Conservation (phyloP, 2,797 vertebrate species). For the Hypotaenidia okinawae region DNA sequence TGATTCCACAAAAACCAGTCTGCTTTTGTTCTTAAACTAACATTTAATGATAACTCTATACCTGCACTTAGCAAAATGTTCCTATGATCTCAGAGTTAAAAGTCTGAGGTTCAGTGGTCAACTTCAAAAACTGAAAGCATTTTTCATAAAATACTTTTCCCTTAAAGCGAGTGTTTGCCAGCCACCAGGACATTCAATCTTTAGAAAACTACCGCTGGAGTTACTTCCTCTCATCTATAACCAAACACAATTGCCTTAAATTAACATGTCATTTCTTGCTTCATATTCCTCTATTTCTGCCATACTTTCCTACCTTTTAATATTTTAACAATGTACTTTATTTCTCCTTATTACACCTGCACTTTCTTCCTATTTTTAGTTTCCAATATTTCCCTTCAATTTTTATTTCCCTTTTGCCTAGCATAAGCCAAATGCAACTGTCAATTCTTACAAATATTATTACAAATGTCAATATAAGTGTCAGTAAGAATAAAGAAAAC, state of each 20-base stretch:
- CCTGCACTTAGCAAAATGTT: not conserved
- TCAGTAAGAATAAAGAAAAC: not conserved
- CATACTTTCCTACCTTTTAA: not conserved
- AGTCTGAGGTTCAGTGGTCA: not conserved
- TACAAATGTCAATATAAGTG: not conserved
- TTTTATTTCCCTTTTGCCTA: not conserved
- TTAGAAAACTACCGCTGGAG: not conserved
- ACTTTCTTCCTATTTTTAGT: not conserved
- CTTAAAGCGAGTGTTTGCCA: not conserved
- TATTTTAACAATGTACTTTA: not conserved
- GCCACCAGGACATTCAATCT: accelerated
- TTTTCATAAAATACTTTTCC: not conserved
- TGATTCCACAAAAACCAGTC: not conserved
- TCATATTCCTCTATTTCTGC: not conserved
- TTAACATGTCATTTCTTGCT: not conserved
- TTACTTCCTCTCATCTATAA: not conserved
- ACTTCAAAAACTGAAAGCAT: not conserved
- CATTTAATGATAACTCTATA: not conserved
- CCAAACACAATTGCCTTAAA: not conserved
- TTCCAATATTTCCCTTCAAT: not conserved
- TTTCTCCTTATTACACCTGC: not conserved
- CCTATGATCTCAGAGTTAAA: not conserved
- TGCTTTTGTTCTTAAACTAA: not conserved
- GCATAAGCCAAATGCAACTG: not conserved
- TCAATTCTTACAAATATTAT: not conserved